Conservation (phyloP, 2,888 invertebrate species). For the Drosophila ustulata region DNA sequence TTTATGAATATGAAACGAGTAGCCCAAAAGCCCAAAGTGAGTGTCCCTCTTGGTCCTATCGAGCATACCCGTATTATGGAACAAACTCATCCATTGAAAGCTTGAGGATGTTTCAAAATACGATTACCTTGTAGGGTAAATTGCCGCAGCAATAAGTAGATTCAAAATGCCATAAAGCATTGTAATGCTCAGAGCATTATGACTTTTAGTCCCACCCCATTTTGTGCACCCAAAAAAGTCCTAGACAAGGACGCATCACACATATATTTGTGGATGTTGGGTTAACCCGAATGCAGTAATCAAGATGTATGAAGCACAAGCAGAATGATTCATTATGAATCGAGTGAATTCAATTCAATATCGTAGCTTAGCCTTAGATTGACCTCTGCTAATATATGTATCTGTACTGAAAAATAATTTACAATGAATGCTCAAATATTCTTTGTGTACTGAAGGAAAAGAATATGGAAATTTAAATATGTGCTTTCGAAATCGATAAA, state of each 20-base stretch:
- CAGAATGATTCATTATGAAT: conserved; percentile 17
- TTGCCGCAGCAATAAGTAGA: conserved; percentile 1
- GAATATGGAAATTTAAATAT: too few relatives aligned
- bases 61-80: conserved; percentile 26
- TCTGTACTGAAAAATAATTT: too few relatives aligned
- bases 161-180: conserved; percentile 13
- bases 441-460: too few relatives aligned
- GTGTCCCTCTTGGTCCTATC: conserved; percentile 37
- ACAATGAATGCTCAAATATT: too few relatives aligned
- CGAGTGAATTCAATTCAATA: conserved; percentile 22
- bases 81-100: conserved; percentile 39
- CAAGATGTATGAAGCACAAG: conserved; percentile 66
- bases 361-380: too few relatives aligned
- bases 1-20: conserved; percentile 66
- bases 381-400: too few relatives aligned
- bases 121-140: conserved; percentile 10
- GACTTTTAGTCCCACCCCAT: conserved; percentile 43
- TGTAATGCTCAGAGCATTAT: conserved; percentile 19
- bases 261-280: conserved; percentile 58
- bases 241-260: conserved; percentile 37
- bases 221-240: conserved; percentile 62
- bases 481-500: too few relatives aligned
- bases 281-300: conserved; percentile 72
- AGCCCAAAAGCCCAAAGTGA: conserved; percentile 27
- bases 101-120: conserved; percentile 18